Evolutionary conservation across 2,113 vertebrate genomes (phyloP).

Genomic region (Gopherus flavomarginatus): DNA sequence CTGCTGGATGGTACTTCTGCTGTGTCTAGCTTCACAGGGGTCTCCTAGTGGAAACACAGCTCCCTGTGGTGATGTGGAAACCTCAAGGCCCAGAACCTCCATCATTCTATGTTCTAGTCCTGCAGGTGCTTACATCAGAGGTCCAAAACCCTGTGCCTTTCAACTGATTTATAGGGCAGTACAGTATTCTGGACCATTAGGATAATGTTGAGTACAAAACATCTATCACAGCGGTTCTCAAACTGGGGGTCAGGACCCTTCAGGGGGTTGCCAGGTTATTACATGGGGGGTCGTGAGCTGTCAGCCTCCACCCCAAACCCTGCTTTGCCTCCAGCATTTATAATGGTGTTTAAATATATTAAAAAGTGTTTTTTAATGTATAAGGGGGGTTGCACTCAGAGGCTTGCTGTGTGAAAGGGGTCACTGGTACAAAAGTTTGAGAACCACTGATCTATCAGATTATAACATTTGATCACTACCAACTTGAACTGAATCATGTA

Average conservation of each 20-base stretch:
- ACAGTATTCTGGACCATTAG: neutral
- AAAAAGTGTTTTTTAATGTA: no score
- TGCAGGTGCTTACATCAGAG: neutral
- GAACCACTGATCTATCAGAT: neutral
- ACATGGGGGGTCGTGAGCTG: no score
- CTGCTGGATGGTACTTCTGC: neutral
- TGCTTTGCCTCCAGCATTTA: no score
- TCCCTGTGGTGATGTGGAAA: neutral
- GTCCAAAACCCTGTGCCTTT: rapidly evolving
- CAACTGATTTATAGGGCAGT: neutral
- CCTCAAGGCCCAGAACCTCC: neutral
- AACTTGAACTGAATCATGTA: neutral
- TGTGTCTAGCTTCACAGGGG: neutral
- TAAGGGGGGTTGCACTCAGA: no score
- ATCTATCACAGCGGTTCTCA: neutral
- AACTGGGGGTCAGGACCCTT: no score
- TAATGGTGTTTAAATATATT: no score
- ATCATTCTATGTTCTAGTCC: neutral
- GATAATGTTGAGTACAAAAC: neutral
- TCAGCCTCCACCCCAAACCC: no score
- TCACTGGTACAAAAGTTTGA: no score
- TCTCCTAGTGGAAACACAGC: neutral
- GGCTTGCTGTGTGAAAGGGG: no score
- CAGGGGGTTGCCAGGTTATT: no score
- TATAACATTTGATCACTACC: neutral